Evolutionary conservation across 2,888 invertebrate species (phyloP).

Genomic region (Tetropium fuscum): DNA sequence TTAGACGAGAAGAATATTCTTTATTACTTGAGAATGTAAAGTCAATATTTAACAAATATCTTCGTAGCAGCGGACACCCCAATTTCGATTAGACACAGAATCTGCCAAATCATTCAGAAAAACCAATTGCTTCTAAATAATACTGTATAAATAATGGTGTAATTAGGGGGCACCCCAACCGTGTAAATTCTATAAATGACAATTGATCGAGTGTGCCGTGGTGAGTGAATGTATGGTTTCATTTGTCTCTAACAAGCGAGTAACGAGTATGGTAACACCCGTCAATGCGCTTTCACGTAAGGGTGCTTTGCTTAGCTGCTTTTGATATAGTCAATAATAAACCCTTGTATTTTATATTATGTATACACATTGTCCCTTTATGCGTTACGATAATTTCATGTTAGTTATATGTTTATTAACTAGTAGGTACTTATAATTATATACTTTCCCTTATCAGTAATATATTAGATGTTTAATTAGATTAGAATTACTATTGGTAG

Average conservation of each 20-base stretch:
- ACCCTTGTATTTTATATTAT: too few relatives aligned
- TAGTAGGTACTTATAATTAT: too few relatives aligned
- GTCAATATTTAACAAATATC: too few relatives aligned
- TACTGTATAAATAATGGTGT: conserved; percentile 33
- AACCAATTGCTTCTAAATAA: conserved; percentile 33
- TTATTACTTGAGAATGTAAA: too few relatives aligned
- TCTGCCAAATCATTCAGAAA: conserved; percentile 30
- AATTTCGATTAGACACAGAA: conserved; percentile 24
- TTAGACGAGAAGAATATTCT: too few relatives aligned
- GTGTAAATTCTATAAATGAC: conserved; percentile 50
- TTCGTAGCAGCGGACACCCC: too few relatives aligned
- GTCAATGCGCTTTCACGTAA: conserved; percentile 39
- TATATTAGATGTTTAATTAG: too few relatives aligned
- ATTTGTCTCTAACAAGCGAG: conserved; percentile 55
- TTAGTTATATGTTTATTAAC: too few relatives aligned
- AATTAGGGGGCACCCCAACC: conserved; percentile 49
- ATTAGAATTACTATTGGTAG: too few relatives aligned
- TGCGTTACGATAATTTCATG: too few relatives aligned
- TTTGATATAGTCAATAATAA: conserved; percentile 41
- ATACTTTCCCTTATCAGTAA: too few relatives aligned
- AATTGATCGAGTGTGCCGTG: conserved; percentile 45
- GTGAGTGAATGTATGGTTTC: conserved; percentile 43
- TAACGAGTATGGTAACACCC: conserved; percentile 50
- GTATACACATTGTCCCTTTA: too few relatives aligned
- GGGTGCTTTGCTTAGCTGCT: conserved; percentile 51